A percentile compares a stretch with the other conserved stretches of the same genome.
These are phyloP conservation scores for Thumatha senex DNA, from an alignment of 2,888 invertebrate genomes.

Conservation along the genomic window DNA sequence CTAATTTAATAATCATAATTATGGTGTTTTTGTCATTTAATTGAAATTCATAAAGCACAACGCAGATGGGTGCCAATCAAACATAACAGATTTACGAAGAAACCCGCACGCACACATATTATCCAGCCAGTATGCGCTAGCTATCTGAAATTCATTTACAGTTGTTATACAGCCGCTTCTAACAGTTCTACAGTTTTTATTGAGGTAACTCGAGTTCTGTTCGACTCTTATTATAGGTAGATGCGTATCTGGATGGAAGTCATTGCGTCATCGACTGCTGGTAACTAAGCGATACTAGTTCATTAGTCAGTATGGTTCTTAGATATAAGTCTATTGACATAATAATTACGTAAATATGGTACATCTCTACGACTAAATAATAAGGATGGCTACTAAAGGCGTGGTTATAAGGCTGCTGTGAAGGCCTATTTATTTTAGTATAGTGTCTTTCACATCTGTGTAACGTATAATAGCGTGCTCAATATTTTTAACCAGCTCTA, in stretches of 20 bases:
- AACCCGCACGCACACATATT: too few species aligned
- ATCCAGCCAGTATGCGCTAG: too few species aligned
- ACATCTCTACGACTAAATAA: constrained; percentile 17
- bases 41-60: too few species aligned
- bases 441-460: constrained; percentile 2
- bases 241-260: constrained; percentile 34
- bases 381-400: constrained; percentile 19
- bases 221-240: too few species aligned
- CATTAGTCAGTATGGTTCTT: constrained; percentile 43
- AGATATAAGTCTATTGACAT: constrained; percentile 22
- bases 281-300: constrained; percentile 52
- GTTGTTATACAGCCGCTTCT: too few species aligned
- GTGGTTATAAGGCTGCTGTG: constrained; percentile 5
- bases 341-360: constrained; percentile 14
- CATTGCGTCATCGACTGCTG: constrained; percentile 49
- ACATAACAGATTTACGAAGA: too few species aligned
- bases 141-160: too few species aligned
- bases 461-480: constrained; percentile 6
- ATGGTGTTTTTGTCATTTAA: too few species aligned
- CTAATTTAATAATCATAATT: too few species aligned
- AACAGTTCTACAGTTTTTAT: too few species aligned
- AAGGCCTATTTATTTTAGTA: constrained; percentile 13
- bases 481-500: constrained; percentile 4
- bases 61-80: too few species aligned
- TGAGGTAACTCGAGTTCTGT: too few species aligned